phyloP scores from a whole-genome alignment of 2,797 vertebrate species.

The Gambusia yucatana region DNA sequence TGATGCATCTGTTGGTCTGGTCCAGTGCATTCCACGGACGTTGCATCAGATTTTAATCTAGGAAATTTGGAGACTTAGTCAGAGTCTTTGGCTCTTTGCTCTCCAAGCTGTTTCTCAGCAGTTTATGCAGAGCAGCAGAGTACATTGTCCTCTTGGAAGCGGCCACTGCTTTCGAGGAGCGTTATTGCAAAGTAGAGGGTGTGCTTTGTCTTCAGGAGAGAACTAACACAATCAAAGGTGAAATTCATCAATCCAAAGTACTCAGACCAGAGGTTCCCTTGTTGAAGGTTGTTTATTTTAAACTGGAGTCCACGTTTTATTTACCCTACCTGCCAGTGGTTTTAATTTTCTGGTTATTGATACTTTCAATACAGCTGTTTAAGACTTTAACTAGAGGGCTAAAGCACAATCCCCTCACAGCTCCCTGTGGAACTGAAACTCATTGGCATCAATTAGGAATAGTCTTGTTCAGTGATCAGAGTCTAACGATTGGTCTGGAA shows the following conservation, averaged over 20 bases:
- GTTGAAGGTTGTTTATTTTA: not conserved
- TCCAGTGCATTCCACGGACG: not conserved
- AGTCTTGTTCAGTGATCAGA: conserved; percentile 77
- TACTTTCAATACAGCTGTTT: conserved; percentile 21
- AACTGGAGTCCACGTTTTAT: not conserved
- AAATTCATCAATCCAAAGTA: not conserved
- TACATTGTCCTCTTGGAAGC: not conserved
- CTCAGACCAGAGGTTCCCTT: not conserved
- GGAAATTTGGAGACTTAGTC: not conserved
- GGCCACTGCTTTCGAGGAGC: not conserved
- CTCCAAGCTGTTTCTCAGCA: conserved; percentile 7
- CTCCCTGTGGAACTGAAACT: conserved; percentile 66
- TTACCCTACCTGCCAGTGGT: not conserved
- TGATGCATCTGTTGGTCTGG: conserved; percentile 3
- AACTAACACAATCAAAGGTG: not conserved
- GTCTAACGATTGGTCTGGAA: conserved; percentile 74
- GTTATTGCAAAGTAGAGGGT: not conserved
- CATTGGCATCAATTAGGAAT: conserved; percentile 79
- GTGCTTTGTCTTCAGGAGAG: not conserved
- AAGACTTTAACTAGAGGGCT: conserved; percentile 38
- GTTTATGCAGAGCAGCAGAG: not conserved
- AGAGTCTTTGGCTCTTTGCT: not conserved
- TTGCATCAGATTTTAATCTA: conserved; percentile 7
- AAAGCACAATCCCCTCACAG: conserved; percentile 48
- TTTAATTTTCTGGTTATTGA: conserved; percentile 9